phyloP scores from a whole-genome alignment of 1,140 invertebrate species.

The Hyphantria cunea region DNA sequence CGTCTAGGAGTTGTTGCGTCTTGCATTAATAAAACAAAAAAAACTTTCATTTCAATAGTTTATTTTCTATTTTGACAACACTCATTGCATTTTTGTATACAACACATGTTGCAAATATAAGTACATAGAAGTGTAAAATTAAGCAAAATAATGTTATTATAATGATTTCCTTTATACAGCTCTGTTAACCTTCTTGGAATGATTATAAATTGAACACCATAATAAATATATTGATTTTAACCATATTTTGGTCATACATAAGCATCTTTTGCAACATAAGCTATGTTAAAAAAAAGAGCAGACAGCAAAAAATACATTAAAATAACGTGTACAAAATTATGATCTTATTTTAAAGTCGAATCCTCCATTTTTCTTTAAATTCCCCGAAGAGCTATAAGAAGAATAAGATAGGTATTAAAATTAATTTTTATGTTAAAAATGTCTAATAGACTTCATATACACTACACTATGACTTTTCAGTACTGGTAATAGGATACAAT shows the following conservation, averaged over 20 bases:
- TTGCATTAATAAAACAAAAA: neutral
- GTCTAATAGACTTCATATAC: neutral
- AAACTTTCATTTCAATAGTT: constrained; percentile 9
- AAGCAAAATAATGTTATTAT: constrained; percentile 37
- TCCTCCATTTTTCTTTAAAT: constrained; percentile 33
- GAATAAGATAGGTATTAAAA: constrained; percentile 20
- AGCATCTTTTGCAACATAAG: constrained; percentile 24
- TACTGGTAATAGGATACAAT: too few relatives aligned
- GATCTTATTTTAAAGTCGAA: too few relatives aligned
- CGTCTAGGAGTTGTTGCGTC: neutral
- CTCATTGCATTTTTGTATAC: constrained; percentile 8
- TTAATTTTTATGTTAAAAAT: too few relatives aligned
- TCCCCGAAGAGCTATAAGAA: constrained; percentile 43
- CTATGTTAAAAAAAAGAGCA: too few relatives aligned
- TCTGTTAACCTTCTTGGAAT: constrained; percentile 39
- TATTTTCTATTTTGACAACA: constrained; percentile 19
- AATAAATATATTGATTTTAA: constrained; percentile 33
- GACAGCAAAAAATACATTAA: too few relatives aligned
- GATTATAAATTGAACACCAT: constrained; percentile 42
- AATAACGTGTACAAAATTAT: too few relatives aligned
- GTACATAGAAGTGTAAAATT: constrained; percentile 17
- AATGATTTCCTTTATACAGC: constrained; percentile 27
- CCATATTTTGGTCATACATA: constrained; percentile 18
- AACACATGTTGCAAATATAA: constrained; percentile 3
- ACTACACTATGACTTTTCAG: too few relatives aligned